Conservation (phyloP, 2,113 vertebrate genomes). For the Neopipo cinnamomea region DNA sequence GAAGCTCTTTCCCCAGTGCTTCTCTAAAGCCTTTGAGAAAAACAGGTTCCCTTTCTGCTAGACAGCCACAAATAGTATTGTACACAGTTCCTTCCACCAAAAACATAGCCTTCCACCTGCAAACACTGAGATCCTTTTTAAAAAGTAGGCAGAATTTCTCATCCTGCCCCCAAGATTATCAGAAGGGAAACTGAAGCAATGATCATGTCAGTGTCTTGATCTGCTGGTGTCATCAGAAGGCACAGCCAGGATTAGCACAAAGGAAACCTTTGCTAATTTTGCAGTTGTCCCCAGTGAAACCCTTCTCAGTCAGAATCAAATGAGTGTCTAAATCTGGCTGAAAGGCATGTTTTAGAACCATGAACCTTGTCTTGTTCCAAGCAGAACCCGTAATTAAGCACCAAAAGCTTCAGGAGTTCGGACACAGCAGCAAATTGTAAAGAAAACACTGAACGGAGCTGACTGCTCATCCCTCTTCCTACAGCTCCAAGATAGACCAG, state of each 20-base stretch:
- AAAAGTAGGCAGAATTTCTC: neutral
- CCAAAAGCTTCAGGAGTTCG: neutral
- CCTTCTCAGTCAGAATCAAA: neutral
- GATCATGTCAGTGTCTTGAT: neutral
- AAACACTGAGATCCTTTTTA: neutral
- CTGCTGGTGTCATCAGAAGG: neutral
- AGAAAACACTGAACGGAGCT: neutral
- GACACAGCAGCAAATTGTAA: neutral
- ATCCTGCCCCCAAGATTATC: neutral
- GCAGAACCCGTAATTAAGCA: constrained; percentile 1
- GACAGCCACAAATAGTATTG: neutral
- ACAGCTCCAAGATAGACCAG: neutral
- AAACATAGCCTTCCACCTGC: neutral
- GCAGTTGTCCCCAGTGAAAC: neutral
- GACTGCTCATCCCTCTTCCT: neutral
- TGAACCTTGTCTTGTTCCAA: neutral
- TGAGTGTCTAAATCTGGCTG: neutral
- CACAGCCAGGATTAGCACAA: neutral
- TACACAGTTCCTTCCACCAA: neutral
- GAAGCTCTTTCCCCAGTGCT: neutral
- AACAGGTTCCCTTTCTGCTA: neutral
- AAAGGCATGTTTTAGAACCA: neutral
- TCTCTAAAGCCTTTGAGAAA: neutral
- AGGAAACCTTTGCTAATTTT: neutral
- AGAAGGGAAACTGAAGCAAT: neutral